Evolutionary conservation across 2,797 vertebrate species (phyloP), one percentile per base, ranked within the genome.

Genomic region (Neomorphus geoffroyi): DNA sequence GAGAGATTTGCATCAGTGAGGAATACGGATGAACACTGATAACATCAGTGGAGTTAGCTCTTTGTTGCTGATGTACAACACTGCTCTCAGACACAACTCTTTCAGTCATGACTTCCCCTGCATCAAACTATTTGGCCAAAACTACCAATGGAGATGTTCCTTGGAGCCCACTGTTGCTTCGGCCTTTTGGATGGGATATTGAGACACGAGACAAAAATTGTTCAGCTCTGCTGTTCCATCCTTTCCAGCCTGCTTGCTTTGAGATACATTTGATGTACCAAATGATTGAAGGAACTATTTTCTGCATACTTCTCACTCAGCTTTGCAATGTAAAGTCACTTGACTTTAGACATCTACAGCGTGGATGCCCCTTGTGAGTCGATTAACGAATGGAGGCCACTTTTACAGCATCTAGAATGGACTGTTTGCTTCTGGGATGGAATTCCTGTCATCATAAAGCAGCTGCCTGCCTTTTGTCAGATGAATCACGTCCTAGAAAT

Each of bases 401-500:
- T 48, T 83, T 67, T 74, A 56, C 71, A 70, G 41, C 6, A 37
- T 46, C 5, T 15, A 28, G 62, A 72, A 90, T 65, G 80, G 57
- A 93, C 48, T 28, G 26, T 14, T 22, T 2, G 10, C 41, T 82
- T 70, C 67, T 83, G 70, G 67, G 80, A 69, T 79, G 66, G 50
- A 84, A 57, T 32, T 88, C 70, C 77, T 84, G 56, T 61, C 57
- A 23, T 10, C 5, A 4, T 10, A 50, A 81, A 92, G 88, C 65
- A 90, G 61, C 45, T 85, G 43, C 77, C 75, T 80, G 61, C 56
- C 48, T 54, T 84, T 65, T 39, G 22, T 81, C 37, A 27, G 70
- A 79, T 81, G 70, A 79, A 75, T 88, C 77, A 35, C 65, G 50
- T 75, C 91, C 88, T 51, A 81, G 70, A 89, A 95, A 62, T 12